Conservation (phyloP, 2,113 vertebrate genomes). For the Glaucomys volans region DNA sequence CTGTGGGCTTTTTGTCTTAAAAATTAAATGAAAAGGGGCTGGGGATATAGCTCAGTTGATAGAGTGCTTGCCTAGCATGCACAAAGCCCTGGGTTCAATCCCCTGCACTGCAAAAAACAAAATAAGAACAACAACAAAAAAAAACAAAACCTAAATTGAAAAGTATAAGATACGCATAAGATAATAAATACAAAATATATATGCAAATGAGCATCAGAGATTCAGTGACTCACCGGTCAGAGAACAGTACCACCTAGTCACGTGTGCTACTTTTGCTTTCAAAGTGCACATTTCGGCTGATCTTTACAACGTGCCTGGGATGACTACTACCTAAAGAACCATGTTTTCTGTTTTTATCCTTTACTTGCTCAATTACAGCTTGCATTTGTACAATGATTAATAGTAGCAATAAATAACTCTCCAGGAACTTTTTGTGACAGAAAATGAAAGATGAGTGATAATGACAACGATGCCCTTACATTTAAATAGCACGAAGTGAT, state of each 20-base stretch:
- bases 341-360: constrained; percentile 1
- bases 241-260: neutral
- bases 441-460: constrained; percentile 36
- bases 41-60: too few species aligned
- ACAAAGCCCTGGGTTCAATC: too few species aligned
- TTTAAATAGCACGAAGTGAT: neutral
- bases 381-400: neutral
- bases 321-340: neutral
- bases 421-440: constrained; percentile 21
- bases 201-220: constrained; percentile 32
- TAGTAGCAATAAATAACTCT: constrained; percentile 2
- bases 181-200: constrained; percentile 43
- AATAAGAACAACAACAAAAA: too few species aligned
- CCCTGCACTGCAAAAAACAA: too few species aligned
- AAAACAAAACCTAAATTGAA: too few species aligned
- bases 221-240: neutral
- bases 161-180: constrained; percentile 60
- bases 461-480: neutral
- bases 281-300: constrained; percentile 2
- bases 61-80: too few species aligned
- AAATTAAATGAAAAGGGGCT: constrained; percentile 63
- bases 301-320: constrained; percentile 9
- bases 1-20: constrained; percentile 64
- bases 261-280: neutral
- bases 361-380: constrained; percentile 32